Evolutionary conservation across 2,888 invertebrate species (phyloP), one percentile per base, ranked within the genome.

Genomic region (Polyommatus icarus): DNA sequence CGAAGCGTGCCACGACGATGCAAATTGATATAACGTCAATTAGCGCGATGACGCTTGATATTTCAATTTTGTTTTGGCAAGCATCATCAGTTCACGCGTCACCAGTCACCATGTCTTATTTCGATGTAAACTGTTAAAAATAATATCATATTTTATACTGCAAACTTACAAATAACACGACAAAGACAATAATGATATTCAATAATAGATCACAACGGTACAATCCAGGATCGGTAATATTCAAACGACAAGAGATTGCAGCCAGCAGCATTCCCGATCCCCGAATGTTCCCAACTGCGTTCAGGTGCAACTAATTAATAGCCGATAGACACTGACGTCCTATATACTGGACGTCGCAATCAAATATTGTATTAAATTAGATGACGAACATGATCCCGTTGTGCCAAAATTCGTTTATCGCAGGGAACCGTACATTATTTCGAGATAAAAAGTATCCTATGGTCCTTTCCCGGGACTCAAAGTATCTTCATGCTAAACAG

Each of bases 221-320:
- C 20, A 61, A 61, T 61, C 24, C 20, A n/a, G 5, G 61, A 61
- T 61, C 10, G 20, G 59, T 10, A 20, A 61, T 61, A 61, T 24
- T 61, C 24, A 10, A 24, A 12, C 24, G 61, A 5, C 24, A 8
- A 12, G 24, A 20, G 61, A 24, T 24, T 61, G 61, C 61, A 61
- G n/a, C n/a, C n/a, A n/a, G 20, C 61, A 20, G 24, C 24, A 24
- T 61, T 61, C 61, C 61, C 24, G 61, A 61, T 10, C 10, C 10
- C 61, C 61, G 61, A 61, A 20, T 61, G 61, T 61, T 24, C 61
- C 8, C 24, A 24, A 61, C 61, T 61, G 61, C 12, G 61, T 24
- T 61, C 61, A 61, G 61, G 61, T 61, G 61, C 61, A 24, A 61
- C 61, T 61, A 61, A 61, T 61, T 61, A 61, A 61, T 61, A 61